Evolutionary conservation across 2,797 vertebrate species (phyloP), one percentile per base, ranked within the genome.

Genomic region (Sandelia bainsii): DNA sequence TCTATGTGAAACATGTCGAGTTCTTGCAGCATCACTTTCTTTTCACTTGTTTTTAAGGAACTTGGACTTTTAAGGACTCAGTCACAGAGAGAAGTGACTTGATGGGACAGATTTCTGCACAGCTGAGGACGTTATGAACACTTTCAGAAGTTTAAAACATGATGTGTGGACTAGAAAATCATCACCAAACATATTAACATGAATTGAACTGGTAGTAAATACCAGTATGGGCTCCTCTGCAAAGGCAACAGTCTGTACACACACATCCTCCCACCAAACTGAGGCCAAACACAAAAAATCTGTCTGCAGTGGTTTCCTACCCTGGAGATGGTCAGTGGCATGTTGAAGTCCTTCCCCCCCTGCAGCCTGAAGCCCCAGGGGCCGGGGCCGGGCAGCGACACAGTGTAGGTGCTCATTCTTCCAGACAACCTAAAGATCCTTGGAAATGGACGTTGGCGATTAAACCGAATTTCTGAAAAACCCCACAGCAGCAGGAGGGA

Each of bases 331-430:
- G 97, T 98, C 87, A 99, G 95, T 5, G 98, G 98, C 97, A 97
- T 98, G 92, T 99, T 99, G 96, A 99, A 99, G 93, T 99, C 98
- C 89, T 99, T 99, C 56, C 98, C 98, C 25, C 97, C 98, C 84
- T 98, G 98, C 80, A 99, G 94, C 46, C 97, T 95, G 93, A 99
- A 99, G 83, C 98, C 98, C 97, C 97, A 99, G 0, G 98, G 98
- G 8, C 97, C 96, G 0, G 97, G 96, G 89, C 98, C 97, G 0
- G 91, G 91, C 80, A 99, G 96, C 49, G 93, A 95, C 77, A 99
- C 96, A 0, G 84, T 97, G 95, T 98, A 98, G 73, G 80, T 20
- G 85, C 95, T 96, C 98, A 99, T 99, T 87, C 82, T 85, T 93
- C 86, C 70, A 71, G 49, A 57, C 14, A 7, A 50, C 19, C 1